A percentile compares a stretch with the other conserved stretches of the same genome.
Conservation (phyloP, 2,888 invertebrate species). For the Microplitis deprimator region DNA sequence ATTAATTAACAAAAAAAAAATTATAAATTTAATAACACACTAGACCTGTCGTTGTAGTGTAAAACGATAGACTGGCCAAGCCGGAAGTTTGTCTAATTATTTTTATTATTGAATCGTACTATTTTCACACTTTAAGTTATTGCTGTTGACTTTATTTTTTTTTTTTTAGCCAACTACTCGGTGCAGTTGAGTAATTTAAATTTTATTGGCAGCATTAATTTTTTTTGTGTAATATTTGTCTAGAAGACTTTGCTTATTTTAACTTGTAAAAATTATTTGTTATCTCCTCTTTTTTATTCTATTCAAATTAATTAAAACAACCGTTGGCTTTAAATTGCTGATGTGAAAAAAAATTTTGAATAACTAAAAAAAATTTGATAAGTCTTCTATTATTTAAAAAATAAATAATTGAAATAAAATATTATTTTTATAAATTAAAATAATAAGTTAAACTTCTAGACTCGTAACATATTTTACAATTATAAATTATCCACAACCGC, state of each 20-base stretch:
- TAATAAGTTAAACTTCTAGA: background rate
- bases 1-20: slow-evolving; percentile 28
- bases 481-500: background rate
- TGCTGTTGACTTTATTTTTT: slow-evolving; percentile 1
- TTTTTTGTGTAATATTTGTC: too few relatives aligned
- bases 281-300: too few relatives aligned
- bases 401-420: slow-evolving; percentile 34
- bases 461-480: background rate
- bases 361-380: too few relatives aligned
- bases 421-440: slow-evolving; percentile 49
- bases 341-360: too few relatives aligned
- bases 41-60: slow-evolving; percentile 25
- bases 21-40: background rate
- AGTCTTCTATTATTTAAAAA: background rate
- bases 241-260: too few relatives aligned
- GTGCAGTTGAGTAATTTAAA: too few relatives aligned
- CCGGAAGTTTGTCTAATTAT: slow-evolving; percentile 3
- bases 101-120: background rate
- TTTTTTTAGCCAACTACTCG: background rate
- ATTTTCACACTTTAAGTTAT: too few relatives aligned
- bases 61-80: slow-evolving; percentile 10
- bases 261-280: too few relatives aligned
- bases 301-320: too few relatives aligned
- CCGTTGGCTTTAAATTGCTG: too few relatives aligned
- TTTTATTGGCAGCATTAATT: too few relatives aligned